phyloP scores from a whole-genome alignment of 2,113 vertebrate genomes.

The Chionis minor region DNA sequence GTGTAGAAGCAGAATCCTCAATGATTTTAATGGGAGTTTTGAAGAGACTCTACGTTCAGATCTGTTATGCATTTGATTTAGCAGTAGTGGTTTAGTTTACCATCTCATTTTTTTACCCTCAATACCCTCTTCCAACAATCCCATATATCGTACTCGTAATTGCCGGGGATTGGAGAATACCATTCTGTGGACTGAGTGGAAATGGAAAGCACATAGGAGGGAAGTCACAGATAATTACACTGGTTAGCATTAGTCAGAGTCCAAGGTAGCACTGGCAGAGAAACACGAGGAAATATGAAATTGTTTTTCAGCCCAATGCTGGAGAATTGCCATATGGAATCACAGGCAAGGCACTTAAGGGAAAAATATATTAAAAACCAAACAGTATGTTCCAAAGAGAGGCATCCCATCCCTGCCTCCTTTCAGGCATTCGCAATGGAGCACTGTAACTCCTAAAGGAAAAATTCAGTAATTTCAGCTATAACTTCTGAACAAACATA shows the following conservation, averaged over 20 bases:
- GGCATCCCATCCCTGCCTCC: background rate
- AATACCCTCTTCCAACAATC: background rate
- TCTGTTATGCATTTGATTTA: background rate
- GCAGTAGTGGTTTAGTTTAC: background rate
- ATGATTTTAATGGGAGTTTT: background rate
- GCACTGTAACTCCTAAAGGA: background rate
- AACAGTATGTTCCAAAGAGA: background rate
- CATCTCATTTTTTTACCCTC: background rate
- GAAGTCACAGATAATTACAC: constrained; percentile 17
- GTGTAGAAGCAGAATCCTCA: background rate
- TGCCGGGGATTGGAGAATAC: background rate
- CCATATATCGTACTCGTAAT: background rate
- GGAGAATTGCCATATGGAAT: constrained; percentile 9
- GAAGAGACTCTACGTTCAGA: background rate
- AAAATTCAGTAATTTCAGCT: constrained; percentile 1
- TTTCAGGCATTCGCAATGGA: background rate
- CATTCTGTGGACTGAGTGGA: background rate
- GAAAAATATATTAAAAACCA: constrained; percentile 17
- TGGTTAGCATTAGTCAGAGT: constrained; percentile 41
- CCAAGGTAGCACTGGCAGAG: background rate
- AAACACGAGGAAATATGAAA: constrained; percentile 44
- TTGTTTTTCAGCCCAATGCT: background rate
- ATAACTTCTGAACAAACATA: background rate
- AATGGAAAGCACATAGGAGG: background rate
- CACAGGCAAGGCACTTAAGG: background rate